These are phyloP conservation scores for Trissolcus japonicus DNA, from an alignment of 2,888 invertebrate species.

Conservation along the genomic window DNA sequence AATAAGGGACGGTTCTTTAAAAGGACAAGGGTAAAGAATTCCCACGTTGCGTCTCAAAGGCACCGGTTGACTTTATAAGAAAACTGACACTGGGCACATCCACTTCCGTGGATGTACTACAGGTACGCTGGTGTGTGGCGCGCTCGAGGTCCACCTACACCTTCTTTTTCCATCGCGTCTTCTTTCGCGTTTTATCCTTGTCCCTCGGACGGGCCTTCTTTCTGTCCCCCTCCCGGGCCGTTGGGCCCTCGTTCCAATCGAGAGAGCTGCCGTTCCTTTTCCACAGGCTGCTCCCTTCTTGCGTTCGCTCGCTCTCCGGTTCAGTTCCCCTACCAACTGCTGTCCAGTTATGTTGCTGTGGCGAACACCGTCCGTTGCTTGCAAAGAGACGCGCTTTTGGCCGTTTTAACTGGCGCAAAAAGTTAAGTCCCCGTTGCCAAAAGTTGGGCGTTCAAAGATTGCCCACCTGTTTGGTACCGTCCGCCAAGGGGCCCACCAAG, in stretches of 20 bases:
- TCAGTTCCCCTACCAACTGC: constrained; percentile 75
- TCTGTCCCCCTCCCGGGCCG: constrained; percentile 33
- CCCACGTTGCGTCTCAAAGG: constrained; percentile 47
- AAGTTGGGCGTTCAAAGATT: background rate
- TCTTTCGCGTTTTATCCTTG: constrained; percentile 43
- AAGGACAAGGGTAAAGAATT: constrained; percentile 31
- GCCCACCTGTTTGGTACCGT: background rate
- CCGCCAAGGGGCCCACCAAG: background rate
- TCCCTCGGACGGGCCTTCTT: constrained; percentile 47
- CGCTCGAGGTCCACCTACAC: constrained; percentile 50
- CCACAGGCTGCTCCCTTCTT: constrained; percentile 54
- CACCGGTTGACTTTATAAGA: constrained; percentile 47
- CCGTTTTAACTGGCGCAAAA: constrained; percentile 22
- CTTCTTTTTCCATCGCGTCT: constrained; percentile 47
- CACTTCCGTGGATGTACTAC: constrained; percentile 36
- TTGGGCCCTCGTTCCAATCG: constrained; percentile 53
- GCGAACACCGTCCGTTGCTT: constrained; percentile 64
- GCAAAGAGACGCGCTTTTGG: constrained; percentile 54
- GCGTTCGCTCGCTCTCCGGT: constrained; percentile 63
- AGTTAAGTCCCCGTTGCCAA: background rate
- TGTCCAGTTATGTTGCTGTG: constrained; percentile 75
- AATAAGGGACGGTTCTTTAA: constrained; percentile 3
- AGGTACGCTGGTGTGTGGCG: constrained; percentile 37
- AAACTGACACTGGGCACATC: constrained; percentile 48
- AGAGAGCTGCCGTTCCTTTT: constrained; percentile 56